A percentile compares a stretch with the other conserved stretches of the same genome.
Evolutionary conservation across 2,888 invertebrate species (phyloP).

Genomic region (Lymantria dispar): DNA sequence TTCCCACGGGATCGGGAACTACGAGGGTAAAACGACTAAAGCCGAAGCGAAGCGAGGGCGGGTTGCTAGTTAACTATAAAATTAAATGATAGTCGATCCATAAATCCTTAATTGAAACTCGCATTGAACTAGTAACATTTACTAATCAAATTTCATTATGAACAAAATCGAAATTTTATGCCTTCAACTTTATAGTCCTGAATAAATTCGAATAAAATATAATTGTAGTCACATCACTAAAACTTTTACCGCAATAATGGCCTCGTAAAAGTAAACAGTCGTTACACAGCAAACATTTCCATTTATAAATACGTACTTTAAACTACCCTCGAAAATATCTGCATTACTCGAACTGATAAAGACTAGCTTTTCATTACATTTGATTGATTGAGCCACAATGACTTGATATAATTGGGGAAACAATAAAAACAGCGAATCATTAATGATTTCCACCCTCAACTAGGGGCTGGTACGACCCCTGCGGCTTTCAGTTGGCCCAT

Average conservation of each 20-base stretch:
- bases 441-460: slow-evolving; percentile 32
- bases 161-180: too few species aligned
- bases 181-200: too few species aligned
- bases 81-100: too few species aligned
- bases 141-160: too few species aligned
- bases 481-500: slow-evolving; percentile 32
- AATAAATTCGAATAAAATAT: not conserved
- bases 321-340: slow-evolving; percentile 23
- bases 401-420: slow-evolving; percentile 27
- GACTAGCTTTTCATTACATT: slow-evolving; percentile 32
- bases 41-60: too few species aligned
- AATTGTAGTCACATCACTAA: not conserved
- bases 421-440: slow-evolving; percentile 39
- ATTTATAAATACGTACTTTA: slow-evolving; percentile 7
- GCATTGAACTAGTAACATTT: too few species aligned
- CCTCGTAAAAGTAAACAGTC: not conserved
- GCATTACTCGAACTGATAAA: slow-evolving; percentile 22
- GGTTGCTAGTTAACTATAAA: too few species aligned
- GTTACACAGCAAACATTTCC: slow-evolving; percentile 9
- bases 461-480: slow-evolving; percentile 30
- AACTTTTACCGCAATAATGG: not conserved
- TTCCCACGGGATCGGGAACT: too few species aligned
- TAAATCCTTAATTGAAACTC: too few species aligned
- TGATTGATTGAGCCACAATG: slow-evolving; percentile 31
- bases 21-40: too few species aligned